phyloP scores from a whole-genome alignment of 1,140 invertebrate species.

The Parasteatoda tepidariorum region DNA sequence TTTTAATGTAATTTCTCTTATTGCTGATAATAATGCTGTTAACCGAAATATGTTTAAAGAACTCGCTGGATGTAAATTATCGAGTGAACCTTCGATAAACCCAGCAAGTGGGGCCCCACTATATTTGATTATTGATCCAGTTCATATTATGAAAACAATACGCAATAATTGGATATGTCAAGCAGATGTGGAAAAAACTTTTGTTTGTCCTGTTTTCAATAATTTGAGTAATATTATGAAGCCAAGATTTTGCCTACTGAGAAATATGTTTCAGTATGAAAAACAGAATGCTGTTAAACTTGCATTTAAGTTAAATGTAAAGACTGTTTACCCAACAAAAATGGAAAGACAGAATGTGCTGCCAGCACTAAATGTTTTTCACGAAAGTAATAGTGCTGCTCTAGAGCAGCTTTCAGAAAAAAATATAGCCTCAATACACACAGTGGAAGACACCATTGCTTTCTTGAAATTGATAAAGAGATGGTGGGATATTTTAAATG shows the following conservation, averaged over 20 bases:
- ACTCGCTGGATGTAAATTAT: neutral
- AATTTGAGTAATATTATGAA: neutral
- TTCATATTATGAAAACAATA: neutral
- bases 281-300: neutral
- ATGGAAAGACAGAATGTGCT: neutral
- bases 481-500: neutral
- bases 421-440: neutral
- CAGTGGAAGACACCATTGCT: neutral
- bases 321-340: neutral
- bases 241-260: neutral
- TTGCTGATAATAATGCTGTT: neutral
- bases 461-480: neutral
- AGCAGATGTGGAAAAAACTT: neutral
- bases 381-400: slow-evolving; percentile 7
- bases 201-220: neutral
- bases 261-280: neutral
- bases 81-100: neutral
- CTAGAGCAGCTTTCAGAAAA: neutral
- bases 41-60: neutral
- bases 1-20: neutral
- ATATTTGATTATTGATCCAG: neutral
- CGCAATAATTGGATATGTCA: neutral
- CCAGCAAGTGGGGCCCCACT: neutral
- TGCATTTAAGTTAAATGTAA: neutral
- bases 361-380: neutral